Evolutionary conservation across 2,888 invertebrate genomes (phyloP), one percentile per base, ranked within the genome.

Genomic region (Nemotelus pantherinus): DNA sequence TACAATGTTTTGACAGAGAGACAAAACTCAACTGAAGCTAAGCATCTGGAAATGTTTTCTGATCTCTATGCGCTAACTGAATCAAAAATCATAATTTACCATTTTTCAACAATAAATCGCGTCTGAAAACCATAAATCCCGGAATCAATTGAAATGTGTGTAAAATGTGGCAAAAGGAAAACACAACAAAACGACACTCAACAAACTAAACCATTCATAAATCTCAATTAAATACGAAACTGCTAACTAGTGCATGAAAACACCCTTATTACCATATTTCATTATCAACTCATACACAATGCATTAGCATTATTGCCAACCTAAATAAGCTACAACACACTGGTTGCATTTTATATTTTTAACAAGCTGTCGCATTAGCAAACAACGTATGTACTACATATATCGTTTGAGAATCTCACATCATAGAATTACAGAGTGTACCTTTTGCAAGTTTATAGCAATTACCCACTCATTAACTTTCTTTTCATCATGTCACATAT

Each of bases 381-480:
- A 25, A 68, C 39, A 68, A 39, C 39, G 25, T 25, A 25, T 25
- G 25, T 25, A 25, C 25, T 25, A 25, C 25, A 25, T 25, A 25
- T 25, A 25, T 25, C 68, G 47, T 72, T 60, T 72, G 60, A 10
- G 53, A 60, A 47, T 45, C 72, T 60, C 72, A 58, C 72, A 72
- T 72, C 57, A 41, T 10, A 67, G 48, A 57, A 57, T n/a, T 57
- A 57, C 57, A 57, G 50, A 7, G 47, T 67, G 50, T 48, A 67
- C 67, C 55, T 25, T 25, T 57, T 60, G 48, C 72, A 72, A 72
- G 72, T 72, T 72, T 72, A 45, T 25, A 25, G 25, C 58, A 72
- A 72, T 60, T 72, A 72, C 41, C 58, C 72, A 60, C 72, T 72
- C 72, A 72, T 72, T 72, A 72, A 68, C 68, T 58, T 72, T 72